A percentile compares a stretch with the other conserved stretches of the same genome.
These are phyloP conservation scores for Cydia pomonella DNA, from an alignment of 1,140 invertebrate genomes.

Conservation along the genomic window DNA sequence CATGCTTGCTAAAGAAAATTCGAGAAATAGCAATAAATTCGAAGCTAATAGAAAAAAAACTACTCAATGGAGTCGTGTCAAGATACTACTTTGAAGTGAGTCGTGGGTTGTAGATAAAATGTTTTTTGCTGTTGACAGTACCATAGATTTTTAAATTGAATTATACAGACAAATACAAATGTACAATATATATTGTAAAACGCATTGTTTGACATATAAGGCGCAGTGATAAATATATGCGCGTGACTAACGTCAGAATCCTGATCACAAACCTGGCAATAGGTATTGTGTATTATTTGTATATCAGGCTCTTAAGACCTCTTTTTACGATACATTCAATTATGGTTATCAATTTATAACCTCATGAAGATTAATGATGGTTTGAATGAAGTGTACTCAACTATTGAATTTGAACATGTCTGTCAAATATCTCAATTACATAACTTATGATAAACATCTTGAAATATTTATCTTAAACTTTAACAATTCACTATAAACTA, in stretches of 20 bases:
- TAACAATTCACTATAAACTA: too few species aligned
- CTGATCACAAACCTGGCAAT: not conserved
- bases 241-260: conserved; percentile 2
- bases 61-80: too few species aligned
- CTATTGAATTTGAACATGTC: conserved; percentile 12
- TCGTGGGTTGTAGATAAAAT: too few species aligned
- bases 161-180: not conserved
- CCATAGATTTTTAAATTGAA: not conserved
- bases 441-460: too few species aligned
- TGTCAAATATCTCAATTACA: too few species aligned
- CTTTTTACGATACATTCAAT: not conserved
- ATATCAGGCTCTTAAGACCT: not conserved
- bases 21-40: not conserved
- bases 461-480: too few species aligned
- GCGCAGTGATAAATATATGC: not conserved
- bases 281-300: not conserved
- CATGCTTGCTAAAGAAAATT: not conserved
- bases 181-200: not conserved
- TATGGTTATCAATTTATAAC: not conserved
- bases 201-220: not conserved
- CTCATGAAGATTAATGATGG: conserved; percentile 15
- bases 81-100: not conserved
- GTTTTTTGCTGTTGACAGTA: not conserved
- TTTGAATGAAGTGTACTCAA: not conserved
- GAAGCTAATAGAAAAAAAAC: too few species aligned